phyloP scores from a whole-genome alignment of 2,113 vertebrate genomes.

The Corydoras sp. region DNA sequence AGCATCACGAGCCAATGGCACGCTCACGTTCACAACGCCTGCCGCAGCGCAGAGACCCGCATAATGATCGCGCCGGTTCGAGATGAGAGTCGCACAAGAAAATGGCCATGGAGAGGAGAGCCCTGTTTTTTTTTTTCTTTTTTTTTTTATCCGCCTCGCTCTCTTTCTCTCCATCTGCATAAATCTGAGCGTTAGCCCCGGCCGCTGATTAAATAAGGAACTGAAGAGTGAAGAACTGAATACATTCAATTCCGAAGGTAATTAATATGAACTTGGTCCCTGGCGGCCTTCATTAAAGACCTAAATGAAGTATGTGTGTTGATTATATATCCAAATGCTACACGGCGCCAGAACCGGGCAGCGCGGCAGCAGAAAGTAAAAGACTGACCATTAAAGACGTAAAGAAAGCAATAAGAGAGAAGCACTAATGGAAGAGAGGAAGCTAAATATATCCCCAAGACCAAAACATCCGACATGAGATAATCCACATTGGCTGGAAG shows the following conservation, averaged over 20 bases:
- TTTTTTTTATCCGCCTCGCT: background rate
- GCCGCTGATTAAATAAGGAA: constrained; percentile 31
- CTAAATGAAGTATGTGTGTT: constrained; percentile 29
- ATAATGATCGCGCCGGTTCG: constrained; percentile 1
- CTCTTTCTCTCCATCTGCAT: background rate
- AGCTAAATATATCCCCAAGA: background rate
- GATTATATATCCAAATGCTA: constrained; percentile 21
- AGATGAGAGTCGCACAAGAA: background rate
- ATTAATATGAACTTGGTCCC: constrained; percentile 25
- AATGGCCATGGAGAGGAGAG: background rate
- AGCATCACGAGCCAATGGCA: too few species aligned
- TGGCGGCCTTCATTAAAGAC: constrained; percentile 25
- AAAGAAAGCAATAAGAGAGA: constrained; percentile 1
- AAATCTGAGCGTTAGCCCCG: constrained; percentile 13
- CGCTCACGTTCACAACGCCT: background rate
- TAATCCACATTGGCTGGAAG: too few species aligned
- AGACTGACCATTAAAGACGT: constrained; percentile 8
- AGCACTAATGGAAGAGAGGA: background rate
- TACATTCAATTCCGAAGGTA: constrained; percentile 33
- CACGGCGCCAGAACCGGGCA: background rate
- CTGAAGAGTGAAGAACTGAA: constrained; percentile 12
- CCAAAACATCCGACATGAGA: too few species aligned
- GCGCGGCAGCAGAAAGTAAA: background rate
- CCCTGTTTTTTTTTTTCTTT: background rate
- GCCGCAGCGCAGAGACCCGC: background rate